Evolutionary conservation across 2,888 invertebrate genomes (phyloP).

Genomic region (Petrolisthes manimaculis): DNA sequence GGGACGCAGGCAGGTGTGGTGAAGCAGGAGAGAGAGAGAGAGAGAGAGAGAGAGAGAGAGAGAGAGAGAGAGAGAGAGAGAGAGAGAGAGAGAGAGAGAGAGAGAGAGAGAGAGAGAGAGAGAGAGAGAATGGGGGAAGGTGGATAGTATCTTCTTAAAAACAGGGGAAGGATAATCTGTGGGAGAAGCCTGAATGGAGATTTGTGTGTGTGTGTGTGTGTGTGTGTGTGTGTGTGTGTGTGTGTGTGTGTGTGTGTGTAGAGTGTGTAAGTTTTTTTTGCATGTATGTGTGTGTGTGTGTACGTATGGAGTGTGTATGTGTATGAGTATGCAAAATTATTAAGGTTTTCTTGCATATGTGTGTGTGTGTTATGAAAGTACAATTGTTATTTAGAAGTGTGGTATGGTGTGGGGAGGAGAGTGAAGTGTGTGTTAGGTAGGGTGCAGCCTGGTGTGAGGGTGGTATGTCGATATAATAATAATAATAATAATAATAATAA

Average conservation of each 20-base stretch:
- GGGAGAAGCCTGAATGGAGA: background rate
- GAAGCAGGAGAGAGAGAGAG: background rate
- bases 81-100: conserved; percentile 1
- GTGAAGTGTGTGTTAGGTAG: background rate
- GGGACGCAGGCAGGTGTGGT: no score
- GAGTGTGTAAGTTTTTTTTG: background rate
- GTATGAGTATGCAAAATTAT: background rate
- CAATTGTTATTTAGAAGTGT: background rate
- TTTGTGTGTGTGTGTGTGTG: background rate
- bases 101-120: conserved; percentile 7
- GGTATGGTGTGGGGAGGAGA: background rate
- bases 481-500: no score
- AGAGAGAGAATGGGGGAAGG: background rate
- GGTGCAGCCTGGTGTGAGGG: background rate
- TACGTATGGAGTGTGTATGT: background rate
- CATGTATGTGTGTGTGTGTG: background rate
- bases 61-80: conserved; percentile 4
- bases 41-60: background rate
- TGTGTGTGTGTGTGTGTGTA: background rate
- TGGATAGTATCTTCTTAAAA: background rate
- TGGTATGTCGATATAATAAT: background rate
- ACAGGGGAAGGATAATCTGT: no score
- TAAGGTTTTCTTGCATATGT: background rate
- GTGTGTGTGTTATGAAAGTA: background rate
- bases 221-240: background rate